Percentiles rank a stretch among this genome's conserved stretches.
Conservation (phyloP, 2,888 invertebrate genomes). For the Drosophila tanythrix region DNA sequence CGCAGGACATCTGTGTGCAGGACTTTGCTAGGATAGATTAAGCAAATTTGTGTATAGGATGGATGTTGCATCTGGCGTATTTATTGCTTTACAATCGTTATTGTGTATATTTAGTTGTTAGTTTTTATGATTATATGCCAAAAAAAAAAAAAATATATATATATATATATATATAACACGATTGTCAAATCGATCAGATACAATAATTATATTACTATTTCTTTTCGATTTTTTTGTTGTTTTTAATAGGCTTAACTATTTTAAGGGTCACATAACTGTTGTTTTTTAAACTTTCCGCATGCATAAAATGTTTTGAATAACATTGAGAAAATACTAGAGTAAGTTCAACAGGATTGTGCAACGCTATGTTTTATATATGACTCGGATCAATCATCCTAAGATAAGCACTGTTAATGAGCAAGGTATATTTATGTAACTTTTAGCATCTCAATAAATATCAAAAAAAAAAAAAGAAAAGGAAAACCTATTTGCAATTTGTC, state of each 20-base stretch:
- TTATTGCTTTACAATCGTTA: constrained; percentile 21
- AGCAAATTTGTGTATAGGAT: background rate
- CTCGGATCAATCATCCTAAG: background rate
- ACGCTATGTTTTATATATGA: background rate
- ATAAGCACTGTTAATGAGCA: constrained; percentile 12
- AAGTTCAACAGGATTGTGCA: background rate
- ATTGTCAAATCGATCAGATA: constrained; percentile 8
- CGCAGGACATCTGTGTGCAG: constrained; percentile 79
- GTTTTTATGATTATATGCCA: constrained; percentile 18
- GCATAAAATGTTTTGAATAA: background rate
- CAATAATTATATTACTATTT: constrained; percentile 1
- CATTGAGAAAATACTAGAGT: background rate
- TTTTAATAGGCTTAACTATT: background rate
- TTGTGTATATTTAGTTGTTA: constrained; percentile 25
- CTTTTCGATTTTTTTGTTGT: background rate
- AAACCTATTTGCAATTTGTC: constrained; percentile 3
- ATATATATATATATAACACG: constrained; percentile 9
- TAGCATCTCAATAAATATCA: constrained; percentile 8
- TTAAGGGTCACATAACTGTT: background rate
- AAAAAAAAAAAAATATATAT: background rate
- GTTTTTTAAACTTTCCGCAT: too few species aligned
- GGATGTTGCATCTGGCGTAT: constrained; percentile 2
- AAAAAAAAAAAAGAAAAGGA: background rate
- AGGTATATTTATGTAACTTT: background rate
- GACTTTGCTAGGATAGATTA: constrained; percentile 65